These are phyloP conservation scores for Oxyura jamaicensis DNA, from an alignment of 2,113 vertebrate species.

Conservation along the genomic window DNA sequence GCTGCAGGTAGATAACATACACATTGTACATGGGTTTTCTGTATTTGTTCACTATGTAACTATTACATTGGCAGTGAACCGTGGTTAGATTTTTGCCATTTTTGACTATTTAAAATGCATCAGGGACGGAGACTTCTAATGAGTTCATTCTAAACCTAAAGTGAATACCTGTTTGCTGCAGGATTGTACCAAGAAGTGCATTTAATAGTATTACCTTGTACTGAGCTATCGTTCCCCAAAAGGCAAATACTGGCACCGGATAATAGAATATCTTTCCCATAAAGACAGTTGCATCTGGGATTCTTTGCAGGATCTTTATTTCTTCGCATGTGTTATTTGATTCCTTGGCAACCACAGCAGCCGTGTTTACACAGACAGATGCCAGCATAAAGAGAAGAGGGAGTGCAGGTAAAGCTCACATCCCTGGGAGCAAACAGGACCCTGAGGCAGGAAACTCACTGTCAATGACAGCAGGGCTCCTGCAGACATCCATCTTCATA, in stretches of 20 bases:
- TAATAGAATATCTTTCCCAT: constrained; percentile 53
- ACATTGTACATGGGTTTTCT: accelerated
- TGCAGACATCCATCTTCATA: neutral
- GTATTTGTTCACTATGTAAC: neutral
- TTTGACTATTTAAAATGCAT: neutral
- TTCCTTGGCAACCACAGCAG: neutral
- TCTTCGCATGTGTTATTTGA: neutral
- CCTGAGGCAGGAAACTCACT: neutral
- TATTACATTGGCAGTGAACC: neutral
- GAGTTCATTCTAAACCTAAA: neutral
- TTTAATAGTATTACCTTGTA: constrained; percentile 54
- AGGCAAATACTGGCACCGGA: constrained; percentile 28
- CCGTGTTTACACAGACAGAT: neutral
- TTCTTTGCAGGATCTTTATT: neutral
- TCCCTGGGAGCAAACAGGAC: neutral
- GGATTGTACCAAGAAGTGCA: neutral
- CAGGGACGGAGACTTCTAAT: neutral
- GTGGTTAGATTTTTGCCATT: neutral
- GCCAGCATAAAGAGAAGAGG: neutral
- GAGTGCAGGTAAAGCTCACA: neutral
- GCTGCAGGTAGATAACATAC: neutral
- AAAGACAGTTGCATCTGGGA: constrained; percentile 4
- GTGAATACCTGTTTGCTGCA: neutral
- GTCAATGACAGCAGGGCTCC: accelerated
- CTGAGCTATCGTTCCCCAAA: neutral